A percentile compares a stretch with the other conserved stretches of the same genome.
Conservation (phyloP, 2,888 invertebrate species). For the Pristionchus mayeri region DNA sequence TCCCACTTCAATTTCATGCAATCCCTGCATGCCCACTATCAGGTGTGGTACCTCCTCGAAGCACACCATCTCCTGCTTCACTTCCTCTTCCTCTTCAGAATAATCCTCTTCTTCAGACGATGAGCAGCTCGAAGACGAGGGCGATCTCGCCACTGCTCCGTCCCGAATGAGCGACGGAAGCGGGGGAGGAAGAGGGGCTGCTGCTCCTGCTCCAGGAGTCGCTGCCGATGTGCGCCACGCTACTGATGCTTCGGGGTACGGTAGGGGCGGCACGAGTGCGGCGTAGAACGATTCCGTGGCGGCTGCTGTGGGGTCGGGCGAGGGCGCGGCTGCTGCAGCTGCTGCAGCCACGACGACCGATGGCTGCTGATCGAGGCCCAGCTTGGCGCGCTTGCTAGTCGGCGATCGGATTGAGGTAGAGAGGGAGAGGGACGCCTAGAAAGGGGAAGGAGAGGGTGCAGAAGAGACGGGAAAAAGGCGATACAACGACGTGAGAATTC, state of each 20-base stretch:
- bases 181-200: not conserved
- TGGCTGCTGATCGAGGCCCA: constrained; percentile 9
- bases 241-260: not conserved
- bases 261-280: constrained; percentile 25
- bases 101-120: not conserved
- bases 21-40: not conserved
- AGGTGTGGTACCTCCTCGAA: not conserved
- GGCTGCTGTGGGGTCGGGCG: not conserved
- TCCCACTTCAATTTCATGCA: not conserved
- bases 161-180: not conserved
- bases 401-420: not conserved
- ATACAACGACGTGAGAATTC: not conserved
- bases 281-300: constrained; percentile 33
- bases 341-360: not conserved
- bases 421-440: constrained; percentile 18
- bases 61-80: constrained; percentile 38
- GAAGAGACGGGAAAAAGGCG: not conserved
- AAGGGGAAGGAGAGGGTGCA: constrained; percentile 18
- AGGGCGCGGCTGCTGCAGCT: not conserved
- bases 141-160: not conserved
- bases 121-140: not conserved
- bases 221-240: not conserved
- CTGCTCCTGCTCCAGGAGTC: not conserved
- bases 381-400: not conserved
- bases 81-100: not conserved